Evolutionary conservation across 1,140 invertebrate genomes (phyloP), one percentile per base, ranked within the genome.

Genomic region (Gerris buenoi): DNA sequence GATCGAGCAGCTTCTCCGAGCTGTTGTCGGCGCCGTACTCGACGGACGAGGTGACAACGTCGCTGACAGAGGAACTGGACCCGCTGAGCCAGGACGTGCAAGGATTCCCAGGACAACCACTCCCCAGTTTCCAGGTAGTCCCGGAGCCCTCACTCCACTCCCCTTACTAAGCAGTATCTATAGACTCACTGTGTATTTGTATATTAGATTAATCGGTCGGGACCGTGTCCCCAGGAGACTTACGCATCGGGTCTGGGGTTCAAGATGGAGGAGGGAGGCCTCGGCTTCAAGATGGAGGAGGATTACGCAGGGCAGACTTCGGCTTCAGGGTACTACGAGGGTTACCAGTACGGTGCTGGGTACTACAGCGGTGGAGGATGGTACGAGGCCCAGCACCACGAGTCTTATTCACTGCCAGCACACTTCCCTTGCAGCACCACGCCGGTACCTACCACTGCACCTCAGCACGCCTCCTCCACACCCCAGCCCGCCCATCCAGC

Each of bases 1-100:
- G 82, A 75, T 82, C 83, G 71, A 82, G 82, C 75, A 84, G 81
- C 74, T 83, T 86, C 72, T 81, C 82, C 68, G 84, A 86, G 71
- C 77, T 85, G 72, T 78, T 85, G 66, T 83, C 80, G 69, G 82
- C 81, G 22, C 80, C 83, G 23, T 85, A 82, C 72, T 75, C 81
- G 62, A 81, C 83, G 72, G 82, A 84, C 73, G 75, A 79, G 61
- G 70, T 76, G 25, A 72, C 76, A 33, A 77, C 77, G 63, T 78
- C 76, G 64, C 70, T 81, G 46, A 75, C 79, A 26, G 80, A 80
- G 56, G 79, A 81, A 25, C 70, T 81, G 61, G 80, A 81, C 71
- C 79, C 79, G 0, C 80, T 80, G 72, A 15, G 23, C 58, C 77
- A 78, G 26, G 79, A 80, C 69, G 71, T 79, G 63, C 72, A 74